Percentiles rank a stretch among this genome's conserved stretches.
Evolutionary conservation across 2,113 vertebrate genomes (phyloP).

Genomic region (Chionomys nivalis): DNA sequence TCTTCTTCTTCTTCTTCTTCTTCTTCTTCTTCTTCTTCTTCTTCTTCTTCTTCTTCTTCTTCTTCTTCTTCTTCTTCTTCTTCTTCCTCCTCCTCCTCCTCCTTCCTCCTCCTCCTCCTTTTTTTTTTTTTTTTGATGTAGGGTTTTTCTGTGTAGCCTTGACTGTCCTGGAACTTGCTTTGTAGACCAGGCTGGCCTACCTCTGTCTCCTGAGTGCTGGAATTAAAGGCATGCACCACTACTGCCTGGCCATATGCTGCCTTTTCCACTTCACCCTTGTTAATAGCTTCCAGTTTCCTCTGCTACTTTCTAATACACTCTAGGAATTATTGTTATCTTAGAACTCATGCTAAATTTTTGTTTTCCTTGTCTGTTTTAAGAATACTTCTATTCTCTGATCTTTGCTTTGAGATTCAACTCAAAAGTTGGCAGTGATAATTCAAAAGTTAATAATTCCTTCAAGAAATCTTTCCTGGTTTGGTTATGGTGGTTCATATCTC

Average conservation of each 20-base stretch:
- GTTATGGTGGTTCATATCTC: neutral
- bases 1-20: neutral
- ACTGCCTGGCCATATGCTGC: neutral
- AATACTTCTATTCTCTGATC: neutral
- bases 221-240: neutral
- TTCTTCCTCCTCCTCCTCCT: too few species aligned
- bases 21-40: too few species aligned
- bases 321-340: neutral
- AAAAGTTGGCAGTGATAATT: neutral
- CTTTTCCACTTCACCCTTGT: neutral
- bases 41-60: too few species aligned
- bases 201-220: too few species aligned
- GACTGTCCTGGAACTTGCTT: too few species aligned
- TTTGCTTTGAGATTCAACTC: neutral
- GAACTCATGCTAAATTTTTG: neutral
- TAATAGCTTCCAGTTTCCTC: neutral
- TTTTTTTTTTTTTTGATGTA: too few species aligned
- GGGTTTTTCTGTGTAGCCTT: too few species aligned
- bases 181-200: too few species aligned
- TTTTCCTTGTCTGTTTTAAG: neutral
- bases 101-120: too few species aligned
- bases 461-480: neutral
- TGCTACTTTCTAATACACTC: neutral
- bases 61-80: accelerated
- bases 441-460: neutral